Evolutionary conservation across 2,888 invertebrate species (phyloP).

Genomic region (Euclidia mi): DNA sequence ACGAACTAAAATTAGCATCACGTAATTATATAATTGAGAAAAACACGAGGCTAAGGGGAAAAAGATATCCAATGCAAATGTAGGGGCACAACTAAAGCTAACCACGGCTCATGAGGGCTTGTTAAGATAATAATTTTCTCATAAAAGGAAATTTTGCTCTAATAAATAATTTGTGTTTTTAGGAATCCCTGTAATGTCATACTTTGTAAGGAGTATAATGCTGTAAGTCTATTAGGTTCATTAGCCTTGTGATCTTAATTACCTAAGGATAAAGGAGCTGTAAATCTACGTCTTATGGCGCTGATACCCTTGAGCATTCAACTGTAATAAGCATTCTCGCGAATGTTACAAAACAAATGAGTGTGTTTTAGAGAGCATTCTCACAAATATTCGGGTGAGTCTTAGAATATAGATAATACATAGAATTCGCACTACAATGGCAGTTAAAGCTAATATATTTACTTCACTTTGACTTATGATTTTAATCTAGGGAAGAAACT

Average conservation of each 20-base stretch:
- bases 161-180: conserved; percentile 55
- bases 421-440: too few relatives aligned
- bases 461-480: too few relatives aligned
- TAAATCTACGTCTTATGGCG: too few relatives aligned
- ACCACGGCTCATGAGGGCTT: conserved; percentile 75
- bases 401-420: too few relatives aligned
- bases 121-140: conserved; percentile 75
- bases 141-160: conserved; percentile 62
- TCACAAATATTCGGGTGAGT: too few relatives aligned
- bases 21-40: conserved; percentile 74
- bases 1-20: conserved; percentile 74
- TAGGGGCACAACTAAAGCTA: conserved; percentile 71
- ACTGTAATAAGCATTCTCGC: too few relatives aligned
- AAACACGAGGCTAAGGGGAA: conserved; percentile 59
- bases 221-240: conserved; percentile 14
- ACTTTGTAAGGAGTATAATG: conserved; percentile 28
- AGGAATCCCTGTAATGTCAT: conserved; percentile 48
- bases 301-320: too few relatives aligned
- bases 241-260: conserved; percentile 22
- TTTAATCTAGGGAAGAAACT: too few relatives aligned
- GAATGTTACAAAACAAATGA: too few relatives aligned
- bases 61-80: conserved; percentile 60
- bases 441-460: too few relatives aligned
- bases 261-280: too few relatives aligned
- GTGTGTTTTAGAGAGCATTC: too few relatives aligned